Conservation (phyloP, 2,797 vertebrate species). For the Xerus rutilus region DNA sequence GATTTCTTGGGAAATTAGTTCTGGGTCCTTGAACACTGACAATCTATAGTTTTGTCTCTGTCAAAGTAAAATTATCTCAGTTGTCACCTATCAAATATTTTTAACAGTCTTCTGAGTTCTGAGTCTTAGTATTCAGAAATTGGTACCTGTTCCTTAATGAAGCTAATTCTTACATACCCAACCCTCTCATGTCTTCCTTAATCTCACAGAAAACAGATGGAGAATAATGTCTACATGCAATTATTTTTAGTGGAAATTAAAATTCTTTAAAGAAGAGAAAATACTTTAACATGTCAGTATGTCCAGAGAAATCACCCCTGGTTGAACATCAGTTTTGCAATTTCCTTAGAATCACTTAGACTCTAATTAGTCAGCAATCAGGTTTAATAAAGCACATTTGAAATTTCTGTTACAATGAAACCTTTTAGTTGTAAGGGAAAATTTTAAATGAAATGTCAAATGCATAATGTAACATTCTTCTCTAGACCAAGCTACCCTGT, state of each 20-base stretch:
- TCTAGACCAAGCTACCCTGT: conserved; percentile 73
- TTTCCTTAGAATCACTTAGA: conserved; percentile 76
- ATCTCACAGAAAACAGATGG: conserved; percentile 38
- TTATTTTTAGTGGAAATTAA: conserved; percentile 72
- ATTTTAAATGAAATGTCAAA: conserved; percentile 82
- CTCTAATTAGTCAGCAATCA: conserved; percentile 80
- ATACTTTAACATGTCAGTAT: background rate
- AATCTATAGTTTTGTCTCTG: background rate
- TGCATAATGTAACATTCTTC: conserved; percentile 84
- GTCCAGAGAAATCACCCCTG: conserved; percentile 75
- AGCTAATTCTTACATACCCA: background rate
- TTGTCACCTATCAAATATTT: conserved; percentile 44
- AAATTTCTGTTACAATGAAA: conserved; percentile 82
- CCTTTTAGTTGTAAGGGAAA: conserved; percentile 81
- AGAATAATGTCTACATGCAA: conserved; percentile 58
- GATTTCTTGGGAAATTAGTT: background rate
- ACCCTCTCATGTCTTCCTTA: background rate
- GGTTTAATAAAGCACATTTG: conserved; percentile 82
- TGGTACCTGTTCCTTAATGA: background rate
- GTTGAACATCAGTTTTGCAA: conserved; percentile 38
- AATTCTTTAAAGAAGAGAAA: conserved; percentile 65
- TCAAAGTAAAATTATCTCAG: conserved; percentile 35
- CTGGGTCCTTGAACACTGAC: background rate
- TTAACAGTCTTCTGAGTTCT: background rate
- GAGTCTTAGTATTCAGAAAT: background rate